phyloP scores from a whole-genome alignment of 2,797 vertebrate genomes.

The Emys orbicularis region DNA sequence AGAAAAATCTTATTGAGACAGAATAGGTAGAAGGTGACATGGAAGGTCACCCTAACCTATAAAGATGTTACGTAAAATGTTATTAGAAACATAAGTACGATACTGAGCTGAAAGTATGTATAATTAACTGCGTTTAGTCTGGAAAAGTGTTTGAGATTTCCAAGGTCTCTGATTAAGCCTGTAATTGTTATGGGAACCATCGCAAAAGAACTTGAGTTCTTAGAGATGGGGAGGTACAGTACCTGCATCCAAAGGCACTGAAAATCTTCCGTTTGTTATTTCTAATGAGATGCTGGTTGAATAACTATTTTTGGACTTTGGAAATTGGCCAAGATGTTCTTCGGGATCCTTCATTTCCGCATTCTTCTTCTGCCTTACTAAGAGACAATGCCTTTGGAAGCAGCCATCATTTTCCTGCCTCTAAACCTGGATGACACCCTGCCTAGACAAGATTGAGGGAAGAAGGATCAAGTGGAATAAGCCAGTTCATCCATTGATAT shows the following conservation, averaged over 20 bases:
- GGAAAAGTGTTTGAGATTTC: neutral
- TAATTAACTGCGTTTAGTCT: constrained; percentile 48
- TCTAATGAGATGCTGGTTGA: no score
- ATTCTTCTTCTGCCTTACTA: no score
- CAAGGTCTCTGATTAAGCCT: constrained; percentile 16
- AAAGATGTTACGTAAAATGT: neutral
- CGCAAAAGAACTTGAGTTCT: constrained; percentile 14
- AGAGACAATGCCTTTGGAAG: no score
- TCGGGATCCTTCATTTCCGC: no score
- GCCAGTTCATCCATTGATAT: no score
- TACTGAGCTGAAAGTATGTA: constrained; percentile 4
- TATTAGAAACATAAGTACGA: neutral
- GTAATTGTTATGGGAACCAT: constrained; percentile 20
- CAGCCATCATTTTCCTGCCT: no score
- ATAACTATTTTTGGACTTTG: no score
- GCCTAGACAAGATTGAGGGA: no score
- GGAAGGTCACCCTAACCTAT: neutral
- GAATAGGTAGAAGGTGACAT: neutral
- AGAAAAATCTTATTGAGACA: neutral
- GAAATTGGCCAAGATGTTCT: no score
- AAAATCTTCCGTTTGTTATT: no score
- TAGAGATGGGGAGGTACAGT: constrained; percentile 1
- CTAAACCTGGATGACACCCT: no score
- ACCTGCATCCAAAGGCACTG: neutral
- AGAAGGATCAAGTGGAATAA: no score